A percentile compares a stretch with the other conserved stretches of the same genome.
phyloP scores from a whole-genome alignment of 2,113 vertebrate species.

The Lagenorhynchus albirostris region DNA sequence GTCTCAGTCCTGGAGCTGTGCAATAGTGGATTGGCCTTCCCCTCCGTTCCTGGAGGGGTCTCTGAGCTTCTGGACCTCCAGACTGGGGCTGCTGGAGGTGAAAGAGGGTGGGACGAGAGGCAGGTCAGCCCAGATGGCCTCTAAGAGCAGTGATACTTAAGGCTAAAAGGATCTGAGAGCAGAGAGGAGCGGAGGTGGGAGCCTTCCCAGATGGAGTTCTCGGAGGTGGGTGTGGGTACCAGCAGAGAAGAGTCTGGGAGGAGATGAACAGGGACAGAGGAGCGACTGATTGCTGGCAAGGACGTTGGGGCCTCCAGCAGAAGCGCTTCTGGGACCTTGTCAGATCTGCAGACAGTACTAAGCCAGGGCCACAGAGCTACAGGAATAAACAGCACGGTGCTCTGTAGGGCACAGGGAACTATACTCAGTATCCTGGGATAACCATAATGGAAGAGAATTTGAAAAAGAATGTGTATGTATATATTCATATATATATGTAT shows the following conservation, averaged over 20 bases:
- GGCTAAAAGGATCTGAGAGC: not conserved
- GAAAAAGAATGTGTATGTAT: too few relatives aligned
- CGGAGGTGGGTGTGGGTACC: not conserved
- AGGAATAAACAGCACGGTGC: not conserved
- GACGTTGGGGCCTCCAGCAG: not conserved
- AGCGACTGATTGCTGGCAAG: not conserved
- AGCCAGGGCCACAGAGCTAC: not conserved
- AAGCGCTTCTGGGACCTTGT: not conserved
- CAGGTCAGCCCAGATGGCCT: not conserved
- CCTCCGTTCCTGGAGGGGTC: not conserved
- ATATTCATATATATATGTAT: not conserved
- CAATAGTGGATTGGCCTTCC: not conserved
- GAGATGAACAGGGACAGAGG: not conserved
- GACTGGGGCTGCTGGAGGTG: not conserved
- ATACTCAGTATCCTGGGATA: not conserved
- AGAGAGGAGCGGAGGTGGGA: not conserved
- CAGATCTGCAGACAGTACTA: not conserved
- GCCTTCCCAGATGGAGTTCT: not conserved
- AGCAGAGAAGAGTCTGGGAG: not conserved
- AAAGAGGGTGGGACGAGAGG: not conserved
- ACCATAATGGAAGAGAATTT: not conserved
- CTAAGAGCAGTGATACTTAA: not conserved
- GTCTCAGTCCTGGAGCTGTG: not conserved
- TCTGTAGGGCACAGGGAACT: accelerated
- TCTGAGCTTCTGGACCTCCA: not conserved